These are phyloP conservation scores for Dicyrtomina minuta DNA, from an alignment of 2,888 invertebrate species.

Conservation along the genomic window DNA sequence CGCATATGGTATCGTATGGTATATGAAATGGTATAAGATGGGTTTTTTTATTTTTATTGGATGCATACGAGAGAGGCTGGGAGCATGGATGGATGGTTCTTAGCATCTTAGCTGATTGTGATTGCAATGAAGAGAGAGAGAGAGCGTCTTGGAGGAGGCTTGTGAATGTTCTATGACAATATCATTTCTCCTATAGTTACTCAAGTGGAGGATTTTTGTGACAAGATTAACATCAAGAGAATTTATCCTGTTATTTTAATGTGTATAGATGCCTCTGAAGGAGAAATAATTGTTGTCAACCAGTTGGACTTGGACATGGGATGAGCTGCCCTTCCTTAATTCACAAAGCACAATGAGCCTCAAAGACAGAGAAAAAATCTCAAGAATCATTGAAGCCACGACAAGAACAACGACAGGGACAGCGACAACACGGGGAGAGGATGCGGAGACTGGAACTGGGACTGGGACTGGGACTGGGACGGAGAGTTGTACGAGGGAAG, in stretches of 20 bases:
- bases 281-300: slow-evolving; percentile 41
- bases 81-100: no score
- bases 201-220: slow-evolving; percentile 28
- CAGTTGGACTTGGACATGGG: slow-evolving; percentile 39
- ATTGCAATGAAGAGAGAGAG: not conserved
- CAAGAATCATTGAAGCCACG: slow-evolving; percentile 2
- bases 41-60: no score
- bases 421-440: not conserved
- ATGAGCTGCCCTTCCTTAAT: slow-evolving; percentile 38
- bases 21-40: not conserved
- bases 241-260: slow-evolving; percentile 33
- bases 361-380: slow-evolving; percentile 25
- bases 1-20: not conserved
- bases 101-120: not conserved
- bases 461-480: not conserved
- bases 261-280: slow-evolving; percentile 36
- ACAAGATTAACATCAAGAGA: slow-evolving; percentile 31
- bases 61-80: no score
- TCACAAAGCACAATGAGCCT: slow-evolving; percentile 32
- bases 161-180: not conserved
- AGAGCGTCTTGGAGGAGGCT: not conserved
- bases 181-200: not conserved
- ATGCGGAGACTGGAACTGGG: slow-evolving; percentile 25
- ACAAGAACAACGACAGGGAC: slow-evolving; percentile 6
- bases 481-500: slow-evolving; percentile 15